Base-by-base conservation (phyloP, 1,140 invertebrate species). In the Bombus picipes region DNA sequence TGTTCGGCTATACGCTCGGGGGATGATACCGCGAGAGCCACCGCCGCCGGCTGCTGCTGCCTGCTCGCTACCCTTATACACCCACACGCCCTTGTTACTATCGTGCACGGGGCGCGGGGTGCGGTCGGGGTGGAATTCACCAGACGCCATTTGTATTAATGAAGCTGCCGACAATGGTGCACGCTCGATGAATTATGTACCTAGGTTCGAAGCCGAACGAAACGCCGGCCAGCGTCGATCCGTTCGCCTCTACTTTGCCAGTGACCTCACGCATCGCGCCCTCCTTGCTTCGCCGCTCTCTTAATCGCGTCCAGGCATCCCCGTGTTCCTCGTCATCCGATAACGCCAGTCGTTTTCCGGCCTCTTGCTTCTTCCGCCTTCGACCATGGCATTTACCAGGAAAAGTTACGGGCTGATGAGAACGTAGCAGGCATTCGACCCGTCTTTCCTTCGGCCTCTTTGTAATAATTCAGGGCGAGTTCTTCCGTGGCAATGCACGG, bases 121-220 rank as follows among this genome's bases (percentile, higher is more conserved):
- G 87, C 53, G 84, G 85, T 86, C 53, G 84, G 77, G 89, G 83
- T 89, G 91, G 94, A 95, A 94, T 95, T 94, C 94, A 95, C 91
- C 94, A 95, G 95, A 95, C 94, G 94, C 95, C 94, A 95, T 95
- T 95, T 95, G 94, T 95, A 95, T 95, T 95, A 95, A 95, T 95
- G 94, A 95, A 95, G 94, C 94, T 86, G 84, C 92, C 94, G 91
- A 95, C 94, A 95, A 95, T 95, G 94, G 92, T 94, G 93, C 94
- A 92, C 94, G 93, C 94, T 90, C 92, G 94, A 95, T 95, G 95
- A 95, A 95, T 95, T 95, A 95, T 95, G 94, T 95, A 95, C 94
- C 92, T 92, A 92, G 91, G 92, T 95, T 95, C 94, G 94, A 95
- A 95, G 91, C 83, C 93, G 91, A 93, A 92, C 93, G 90, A 88